phyloP scores from a whole-genome alignment of 2,113 vertebrate species.

The Halcyon malimbica region DNA sequence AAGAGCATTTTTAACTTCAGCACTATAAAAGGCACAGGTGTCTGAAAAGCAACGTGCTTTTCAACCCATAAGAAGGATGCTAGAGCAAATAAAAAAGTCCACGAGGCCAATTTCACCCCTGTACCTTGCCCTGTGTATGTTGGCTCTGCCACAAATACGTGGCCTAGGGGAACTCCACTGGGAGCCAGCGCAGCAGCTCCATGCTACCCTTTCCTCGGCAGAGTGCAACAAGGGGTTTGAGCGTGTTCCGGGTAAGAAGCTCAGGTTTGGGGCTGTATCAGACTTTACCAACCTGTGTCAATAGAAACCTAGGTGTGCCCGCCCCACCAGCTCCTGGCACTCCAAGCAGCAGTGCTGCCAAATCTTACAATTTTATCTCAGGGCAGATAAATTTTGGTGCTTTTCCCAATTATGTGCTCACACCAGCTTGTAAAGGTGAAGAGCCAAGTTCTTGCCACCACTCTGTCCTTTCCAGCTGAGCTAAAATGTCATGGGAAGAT shows the following conservation, averaged over 20 bases:
- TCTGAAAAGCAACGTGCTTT: not conserved
- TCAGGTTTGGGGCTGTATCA: not conserved
- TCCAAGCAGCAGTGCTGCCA: not conserved
- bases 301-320: not conserved
- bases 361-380: constrained; percentile 25
- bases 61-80: not conserved
- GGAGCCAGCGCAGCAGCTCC: fast-evolving
- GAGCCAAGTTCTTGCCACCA: constrained; percentile 4
- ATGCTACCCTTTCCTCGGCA: not conserved
- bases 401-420: not conserved
- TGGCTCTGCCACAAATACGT: not conserved
- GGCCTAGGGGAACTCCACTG: not conserved
- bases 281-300: not conserved
- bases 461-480: constrained; percentile 14
- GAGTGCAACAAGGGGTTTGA: not conserved
- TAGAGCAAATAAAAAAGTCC: not conserved
- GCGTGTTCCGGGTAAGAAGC: not conserved
- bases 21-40: not conserved
- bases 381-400: not conserved
- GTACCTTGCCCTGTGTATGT: not conserved
- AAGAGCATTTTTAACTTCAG: not conserved
- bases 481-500: not conserved
- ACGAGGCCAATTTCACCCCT: not conserved
- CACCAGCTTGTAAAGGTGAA: constrained; percentile 1
- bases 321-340: not conserved